Base-by-base conservation (phyloP, 2,113 vertebrate species). In the Ciconia stormi region DNA sequence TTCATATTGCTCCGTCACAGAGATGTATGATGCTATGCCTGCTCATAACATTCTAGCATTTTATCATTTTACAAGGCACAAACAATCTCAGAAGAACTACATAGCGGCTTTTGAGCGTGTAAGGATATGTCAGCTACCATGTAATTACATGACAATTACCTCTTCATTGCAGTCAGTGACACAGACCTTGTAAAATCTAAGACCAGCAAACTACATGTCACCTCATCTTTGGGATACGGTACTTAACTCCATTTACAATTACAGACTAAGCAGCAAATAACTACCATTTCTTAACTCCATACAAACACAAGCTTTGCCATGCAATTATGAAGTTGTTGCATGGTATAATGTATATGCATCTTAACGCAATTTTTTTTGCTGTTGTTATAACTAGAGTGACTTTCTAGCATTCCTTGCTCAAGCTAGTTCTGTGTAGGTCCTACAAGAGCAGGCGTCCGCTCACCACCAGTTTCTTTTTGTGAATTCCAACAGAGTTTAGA, bases 1-100 rank as follows among this genome's bases (percentile, higher is more conserved):
- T 11, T 52, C 2, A 2, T 9, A 56, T 67, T 7, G 14, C 34
- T 40, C 15, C 69, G 23, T 17, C 9, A 8, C 71, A 55, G 76
- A 91, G 70, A 70, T 13, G 42, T 40, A 40, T 18, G 34, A 29
- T 81, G 58, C 87, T 82, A 38, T 13, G 58, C 85, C 80, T 76
- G 59, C 89, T 82, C 38, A 15, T 27, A 89, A 85, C 72, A 77
- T 77, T 74, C 62, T 22, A 81, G 44, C 40, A 44, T 44, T 89
- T 80, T 56, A 59, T n/a, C 32, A 80, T 77, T 89, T 93, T 84
- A 93, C 91, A 89, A 96, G 92, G 95, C 91, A 94, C 80, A 92
- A 58, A 66, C 40, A 49, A 89, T 87, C 66, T 84, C 63, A 18
- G 62, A 67, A 80, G 58, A 87, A 83, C 67, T 77, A 87, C 36